phyloP scores from a whole-genome alignment of 2,888 invertebrate species.

The Dynastes hyllus region DNA sequence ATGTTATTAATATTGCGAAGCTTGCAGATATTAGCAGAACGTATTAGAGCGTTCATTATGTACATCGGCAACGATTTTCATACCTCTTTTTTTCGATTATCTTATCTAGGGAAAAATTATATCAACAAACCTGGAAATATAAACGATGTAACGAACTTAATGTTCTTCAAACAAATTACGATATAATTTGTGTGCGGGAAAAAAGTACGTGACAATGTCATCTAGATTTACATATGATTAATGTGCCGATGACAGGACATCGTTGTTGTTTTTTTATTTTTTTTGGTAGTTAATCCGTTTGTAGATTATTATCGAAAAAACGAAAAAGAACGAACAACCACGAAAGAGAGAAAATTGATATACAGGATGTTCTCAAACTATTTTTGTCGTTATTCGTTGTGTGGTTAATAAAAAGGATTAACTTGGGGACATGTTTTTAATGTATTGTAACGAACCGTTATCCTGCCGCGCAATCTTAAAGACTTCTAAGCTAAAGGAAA shows the following conservation, averaged over 20 bases:
- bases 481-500: too few relatives aligned
- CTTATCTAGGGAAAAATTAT: conserved; percentile 22
- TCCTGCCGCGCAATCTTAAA: too few relatives aligned
- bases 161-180: conserved; percentile 31
- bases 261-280: neutral
- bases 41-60: neutral
- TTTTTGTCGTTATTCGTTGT: neutral
- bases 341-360: too few relatives aligned
- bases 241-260: neutral
- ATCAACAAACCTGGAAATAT: conserved; percentile 11
- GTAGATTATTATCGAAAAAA: neutral
- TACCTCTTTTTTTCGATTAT: neutral
- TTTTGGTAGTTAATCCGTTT: conserved; percentile 1
- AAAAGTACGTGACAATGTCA: neutral
- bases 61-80: neutral
- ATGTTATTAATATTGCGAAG: neutral
- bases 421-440: too few relatives aligned
- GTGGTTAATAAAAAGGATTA: too few relatives aligned
- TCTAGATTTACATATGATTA: conserved; percentile 18
- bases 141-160: conserved; percentile 27
- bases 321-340: neutral
- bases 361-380: too few relatives aligned
- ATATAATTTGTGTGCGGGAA: conserved; percentile 12
- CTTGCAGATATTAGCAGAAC: neutral
- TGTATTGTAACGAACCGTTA: too few relatives aligned